phyloP scores from a whole-genome alignment of 2,888 invertebrate genomes.

The Eremobia ochroleuca region DNA sequence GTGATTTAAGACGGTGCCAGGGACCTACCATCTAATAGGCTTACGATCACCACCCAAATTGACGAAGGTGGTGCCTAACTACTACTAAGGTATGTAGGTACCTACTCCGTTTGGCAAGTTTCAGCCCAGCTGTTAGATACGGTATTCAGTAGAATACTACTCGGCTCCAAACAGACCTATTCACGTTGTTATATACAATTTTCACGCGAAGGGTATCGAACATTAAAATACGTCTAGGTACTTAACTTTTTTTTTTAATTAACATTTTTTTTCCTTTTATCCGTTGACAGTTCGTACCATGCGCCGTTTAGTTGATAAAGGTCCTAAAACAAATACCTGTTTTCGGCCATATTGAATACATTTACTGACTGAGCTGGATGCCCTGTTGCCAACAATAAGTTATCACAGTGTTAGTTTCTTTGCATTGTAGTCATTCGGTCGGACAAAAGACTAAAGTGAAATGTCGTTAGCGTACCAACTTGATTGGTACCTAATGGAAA shows the following conservation, averaged over 20 bases:
- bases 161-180: background rate
- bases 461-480: background rate
- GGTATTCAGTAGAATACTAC: background rate
- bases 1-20: too few species aligned
- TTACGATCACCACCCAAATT: background rate
- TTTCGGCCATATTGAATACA: constrained; percentile 55
- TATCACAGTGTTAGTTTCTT: constrained; percentile 20
- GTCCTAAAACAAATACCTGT: constrained; percentile 57
- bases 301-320: constrained; percentile 13
- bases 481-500: background rate
- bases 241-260: too few species aligned
- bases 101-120: background rate
- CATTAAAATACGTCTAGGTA: background rate
- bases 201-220: background rate
- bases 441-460: constrained; percentile 5
- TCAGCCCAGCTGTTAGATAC: background rate
- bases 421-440: constrained; percentile 3
- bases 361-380: background rate
- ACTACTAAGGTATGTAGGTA: background rate
- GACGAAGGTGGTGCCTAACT: background rate
- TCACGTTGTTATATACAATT: background rate
- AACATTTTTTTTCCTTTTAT: background rate
- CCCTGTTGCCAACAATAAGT: constrained; percentile 21
- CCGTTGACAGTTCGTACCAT: background rate
- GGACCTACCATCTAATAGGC: too few species aligned